Evolutionary conservation across 2,888 invertebrate species (phyloP).

Genomic region (Pandemis corylana): DNA sequence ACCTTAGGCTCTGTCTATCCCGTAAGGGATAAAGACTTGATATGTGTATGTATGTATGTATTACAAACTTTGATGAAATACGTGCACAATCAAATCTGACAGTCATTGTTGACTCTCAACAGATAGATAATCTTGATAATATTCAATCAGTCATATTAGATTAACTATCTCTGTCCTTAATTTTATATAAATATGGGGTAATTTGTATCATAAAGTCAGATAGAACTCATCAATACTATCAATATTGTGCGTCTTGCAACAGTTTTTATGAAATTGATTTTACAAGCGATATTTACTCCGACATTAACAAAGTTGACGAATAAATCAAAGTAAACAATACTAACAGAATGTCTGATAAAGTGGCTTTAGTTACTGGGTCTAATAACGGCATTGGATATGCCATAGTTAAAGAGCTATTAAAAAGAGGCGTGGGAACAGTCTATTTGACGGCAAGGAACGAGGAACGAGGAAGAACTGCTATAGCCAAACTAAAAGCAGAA

Average conservation of each 20-base stretch:
- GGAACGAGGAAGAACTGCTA: conserved; percentile 80
- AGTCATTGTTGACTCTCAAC: background rate
- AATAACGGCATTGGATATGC: conserved; percentile 88
- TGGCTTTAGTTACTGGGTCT: conserved; percentile 84
- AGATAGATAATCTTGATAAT: background rate
- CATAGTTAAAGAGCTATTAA: conserved; percentile 85
- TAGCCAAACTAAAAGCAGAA: conserved; percentile 79
- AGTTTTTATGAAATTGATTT: no score
- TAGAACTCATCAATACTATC: background rate
- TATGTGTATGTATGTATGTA: no score
- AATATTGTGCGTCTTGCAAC: no score
- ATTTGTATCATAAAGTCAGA: background rate
- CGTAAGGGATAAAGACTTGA: no score
- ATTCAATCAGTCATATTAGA: background rate
- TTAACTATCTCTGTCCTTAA: background rate
- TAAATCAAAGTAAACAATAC: background rate
- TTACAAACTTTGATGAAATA: background rate
- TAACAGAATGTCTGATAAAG: conserved; percentile 53
- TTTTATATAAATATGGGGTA: background rate
- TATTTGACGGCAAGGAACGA: conserved; percentile 86
- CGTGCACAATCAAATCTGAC: background rate
- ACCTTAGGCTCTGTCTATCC: no score
- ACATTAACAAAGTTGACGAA: background rate
- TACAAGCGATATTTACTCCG: background rate
- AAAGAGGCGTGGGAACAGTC: conserved; percentile 85